Evolutionary conservation across 2,888 invertebrate species (phyloP), one percentile per base, ranked within the genome.

Genomic region (Nycteola revayana): DNA sequence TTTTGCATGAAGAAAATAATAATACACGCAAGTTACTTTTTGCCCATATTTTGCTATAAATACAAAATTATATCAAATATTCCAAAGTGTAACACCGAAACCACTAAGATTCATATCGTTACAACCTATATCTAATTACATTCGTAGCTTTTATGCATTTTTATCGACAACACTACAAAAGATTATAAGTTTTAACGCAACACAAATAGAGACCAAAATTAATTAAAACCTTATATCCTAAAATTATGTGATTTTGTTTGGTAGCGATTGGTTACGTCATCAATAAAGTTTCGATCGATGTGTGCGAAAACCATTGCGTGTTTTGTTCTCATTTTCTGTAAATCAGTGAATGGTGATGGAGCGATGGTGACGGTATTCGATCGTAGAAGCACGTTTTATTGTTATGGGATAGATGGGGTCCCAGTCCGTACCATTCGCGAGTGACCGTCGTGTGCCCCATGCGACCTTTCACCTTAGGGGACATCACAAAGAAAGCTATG

Each of bases 381-480:
- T 22, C 9, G 11, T 20, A 4, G 2, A 9, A 23, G 25, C 52
- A 34, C 28, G 5, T 27, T 8, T 7, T 18, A 23, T 58, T 51
- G 35, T 49, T 45, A 42, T 52, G 42, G 55, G 33, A 36, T 33
- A 43, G 49, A 43, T 51, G 50, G 59, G 71, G 83, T 79, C 68
- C 81, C 76, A 75, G 60, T 64, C 70, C 50, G 86, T 86, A 78
- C 85, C 85, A 84, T 75, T 78, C 81, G 69, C 76, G 72, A 68
- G 70, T 86, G 85, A 84, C 86, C 85, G 83, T 68, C 78, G 75
- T 74, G 74, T 76, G 77, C 83, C 80, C 80, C 72, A 66, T 59
- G 67, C 75, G 79, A 84, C 83, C 83, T 87, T 85, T 85, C 78
- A 85, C 81, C 83, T 81, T 71, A 76, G 81, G 84, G 82, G 75